Base-by-base conservation (phyloP, 2,797 vertebrate genomes). In the Falco peregrinus region DNA sequence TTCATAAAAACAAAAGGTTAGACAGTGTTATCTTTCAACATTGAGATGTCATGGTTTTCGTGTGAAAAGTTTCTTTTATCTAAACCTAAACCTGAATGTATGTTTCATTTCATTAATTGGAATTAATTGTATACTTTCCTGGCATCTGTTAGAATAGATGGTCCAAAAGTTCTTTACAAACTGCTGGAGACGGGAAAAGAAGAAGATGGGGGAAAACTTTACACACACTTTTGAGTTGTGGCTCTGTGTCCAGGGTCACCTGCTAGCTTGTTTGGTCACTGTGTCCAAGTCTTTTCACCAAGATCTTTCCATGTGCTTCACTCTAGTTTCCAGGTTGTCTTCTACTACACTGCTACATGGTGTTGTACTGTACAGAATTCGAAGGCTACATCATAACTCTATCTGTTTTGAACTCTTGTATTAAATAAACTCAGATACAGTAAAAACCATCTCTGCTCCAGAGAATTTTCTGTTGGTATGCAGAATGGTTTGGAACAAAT, bases 301-400 rank as follows among this genome's bases (percentile, higher is more conserved):
- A 75, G 18, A 6, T 25, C 19, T 84, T 75, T 48, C 45, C 20
- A 11, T 13, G 8, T 41, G 11, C 24, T 89, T 75, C 28, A 9
- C 3, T 69, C 11, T 53, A 22, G 10, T 75, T 89, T 84, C 47
- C 63, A 82, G 11, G 20, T 22, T 71, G 39, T 51, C 17, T 79
- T 61, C 41, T 57, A 33, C 31, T 24, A 16, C 16, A 11, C 2
- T 5, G 2, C 25, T 22, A 5, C 0, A 1, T 0, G 4, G 25
- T 50, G 10, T 59, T 41, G 10, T 22, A 13, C 31, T 31, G 17
- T 15, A 50, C 10, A 29, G 51, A 69, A 28, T 17, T 61, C 31
- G 25, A 75, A 39, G 10, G 10, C 1, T 13, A 54, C 29, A 18
- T 33, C 82, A 41, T 26, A 79, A 16, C 37, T 10, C 37, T 10